Percentiles rank a stretch among this genome's conserved stretches.
Evolutionary conservation across 1,140 invertebrate species (phyloP).

Genomic region (Bombus waltoni): DNA sequence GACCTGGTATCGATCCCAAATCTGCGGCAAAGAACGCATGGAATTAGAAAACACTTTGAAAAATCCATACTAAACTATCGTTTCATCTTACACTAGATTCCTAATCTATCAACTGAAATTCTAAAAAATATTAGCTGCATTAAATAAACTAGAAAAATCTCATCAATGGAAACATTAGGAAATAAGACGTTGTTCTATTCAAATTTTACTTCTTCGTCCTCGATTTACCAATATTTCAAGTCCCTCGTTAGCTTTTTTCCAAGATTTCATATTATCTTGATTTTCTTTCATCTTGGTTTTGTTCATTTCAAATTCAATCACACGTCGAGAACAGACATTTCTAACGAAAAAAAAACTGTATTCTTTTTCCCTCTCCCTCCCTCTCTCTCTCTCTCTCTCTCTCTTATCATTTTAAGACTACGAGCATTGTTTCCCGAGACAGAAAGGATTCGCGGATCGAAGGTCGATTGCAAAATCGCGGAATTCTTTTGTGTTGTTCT

Average conservation of each 20-base stretch:
- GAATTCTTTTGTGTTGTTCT: slow-evolving; percentile 25
- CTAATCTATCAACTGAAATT: neutral
- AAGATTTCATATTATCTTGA: neutral
- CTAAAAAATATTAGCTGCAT: no score
- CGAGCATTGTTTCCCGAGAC: neutral
- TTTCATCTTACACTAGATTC: neutral
- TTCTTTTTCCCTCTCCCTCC: no score
- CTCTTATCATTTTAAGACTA: neutral
- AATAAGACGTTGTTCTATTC: no score
- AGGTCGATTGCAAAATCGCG: slow-evolving; percentile 27
- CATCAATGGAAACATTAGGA: neutral
- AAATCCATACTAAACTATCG: neutral
- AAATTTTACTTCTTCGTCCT: no score
- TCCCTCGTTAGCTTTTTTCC: no score
- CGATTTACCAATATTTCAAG: no score
- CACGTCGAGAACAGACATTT: neutral
- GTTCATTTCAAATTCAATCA: neutral
- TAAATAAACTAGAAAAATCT: no score
- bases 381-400: neutral
- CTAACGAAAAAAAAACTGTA: no score
- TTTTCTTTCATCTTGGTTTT: neutral
- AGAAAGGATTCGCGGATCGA: neutral
- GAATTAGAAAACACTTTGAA: neutral
- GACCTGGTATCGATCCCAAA: slow-evolving; percentile 84
- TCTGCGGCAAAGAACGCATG: slow-evolving; percentile 66